phyloP scores from a whole-genome alignment of 2,888 invertebrate species.

The Muscina levida region DNA sequence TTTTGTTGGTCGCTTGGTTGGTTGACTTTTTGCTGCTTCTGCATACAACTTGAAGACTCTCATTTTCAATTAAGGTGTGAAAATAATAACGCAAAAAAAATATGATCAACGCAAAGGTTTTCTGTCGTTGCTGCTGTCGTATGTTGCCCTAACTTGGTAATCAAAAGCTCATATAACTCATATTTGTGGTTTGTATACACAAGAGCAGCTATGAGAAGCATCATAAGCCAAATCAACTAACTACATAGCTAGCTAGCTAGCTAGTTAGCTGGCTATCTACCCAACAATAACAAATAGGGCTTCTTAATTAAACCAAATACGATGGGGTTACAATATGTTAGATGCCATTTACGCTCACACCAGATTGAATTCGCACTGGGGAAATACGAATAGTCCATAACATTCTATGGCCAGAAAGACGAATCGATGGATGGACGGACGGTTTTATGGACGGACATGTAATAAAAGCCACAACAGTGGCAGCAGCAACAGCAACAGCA shows the following conservation, averaged over 20 bases:
- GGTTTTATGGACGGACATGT: conserved; percentile 30
- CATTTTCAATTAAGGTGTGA: conserved; percentile 67
- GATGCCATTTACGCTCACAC: conserved; percentile 17
- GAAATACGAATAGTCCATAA: conserved; percentile 10
- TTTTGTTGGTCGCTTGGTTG: conserved; percentile 4
- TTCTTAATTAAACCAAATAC: conserved; percentile 56
- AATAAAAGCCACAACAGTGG: too few species aligned
- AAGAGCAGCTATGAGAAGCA: too few species aligned
- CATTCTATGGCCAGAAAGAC: not conserved
- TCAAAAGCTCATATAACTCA: conserved; percentile 26
- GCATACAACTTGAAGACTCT: conserved; percentile 41
- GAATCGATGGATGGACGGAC: not conserved
- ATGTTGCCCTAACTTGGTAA: conserved; percentile 1
- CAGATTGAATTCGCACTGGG: conserved; percentile 13
- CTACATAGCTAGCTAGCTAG: too few species aligned
- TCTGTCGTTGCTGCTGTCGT: not conserved
- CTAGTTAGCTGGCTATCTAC: too few species aligned
- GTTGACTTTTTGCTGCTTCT: conserved; percentile 30
- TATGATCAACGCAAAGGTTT: conserved; percentile 42
- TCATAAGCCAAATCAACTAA: too few species aligned
- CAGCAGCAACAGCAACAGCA: not conserved
- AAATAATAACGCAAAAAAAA: conserved; percentile 55
- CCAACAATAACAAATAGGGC: conserved; percentile 56
- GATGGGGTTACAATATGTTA: conserved; percentile 7
- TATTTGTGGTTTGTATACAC: conserved; percentile 26